Evolutionary conservation across 1,140 invertebrate species (phyloP).

Genomic region (Anoplolepis gracilipes): DNA sequence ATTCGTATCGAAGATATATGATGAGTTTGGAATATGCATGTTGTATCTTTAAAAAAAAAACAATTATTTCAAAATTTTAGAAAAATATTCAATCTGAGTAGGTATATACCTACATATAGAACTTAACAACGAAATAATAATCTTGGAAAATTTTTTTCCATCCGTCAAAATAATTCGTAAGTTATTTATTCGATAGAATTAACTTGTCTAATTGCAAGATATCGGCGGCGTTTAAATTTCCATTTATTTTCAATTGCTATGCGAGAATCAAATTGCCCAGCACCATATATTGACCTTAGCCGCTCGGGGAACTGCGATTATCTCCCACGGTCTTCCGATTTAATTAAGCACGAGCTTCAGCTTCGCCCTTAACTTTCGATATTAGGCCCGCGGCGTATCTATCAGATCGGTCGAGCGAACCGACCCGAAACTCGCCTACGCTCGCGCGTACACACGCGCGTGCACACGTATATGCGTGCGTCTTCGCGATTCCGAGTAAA

Average conservation of each 20-base stretch:
- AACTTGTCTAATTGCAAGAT: neutral
- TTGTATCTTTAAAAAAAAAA: too few species aligned
- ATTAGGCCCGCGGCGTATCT: conserved; percentile 74
- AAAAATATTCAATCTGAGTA: too few species aligned
- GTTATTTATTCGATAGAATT: neutral
- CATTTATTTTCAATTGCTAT: conserved; percentile 34
- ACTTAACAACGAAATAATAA: neutral
- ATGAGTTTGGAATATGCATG: too few species aligned
- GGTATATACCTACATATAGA: too few species aligned
- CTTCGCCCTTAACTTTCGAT: conserved; percentile 73
- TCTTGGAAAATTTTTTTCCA: neutral
- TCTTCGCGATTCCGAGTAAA: conserved; percentile 43
- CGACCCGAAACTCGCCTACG: conserved; percentile 42
- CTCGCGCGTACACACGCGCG: neutral
- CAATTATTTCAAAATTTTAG: too few species aligned
- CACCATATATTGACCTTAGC: conserved; percentile 43
- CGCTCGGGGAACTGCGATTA: conserved; percentile 58
- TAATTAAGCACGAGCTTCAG: conserved; percentile 75
- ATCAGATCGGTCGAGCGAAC: conserved; percentile 62
- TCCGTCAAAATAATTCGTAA: neutral
- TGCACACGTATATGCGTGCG: neutral
- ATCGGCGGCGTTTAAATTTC: neutral
- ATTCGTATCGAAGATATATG: too few species aligned
- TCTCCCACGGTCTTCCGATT: conserved; percentile 76
- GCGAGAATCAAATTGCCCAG: conserved; percentile 34